Evolutionary conservation across 2,797 vertebrate species (phyloP).

Genomic region (Caiman crocodilus): DNA sequence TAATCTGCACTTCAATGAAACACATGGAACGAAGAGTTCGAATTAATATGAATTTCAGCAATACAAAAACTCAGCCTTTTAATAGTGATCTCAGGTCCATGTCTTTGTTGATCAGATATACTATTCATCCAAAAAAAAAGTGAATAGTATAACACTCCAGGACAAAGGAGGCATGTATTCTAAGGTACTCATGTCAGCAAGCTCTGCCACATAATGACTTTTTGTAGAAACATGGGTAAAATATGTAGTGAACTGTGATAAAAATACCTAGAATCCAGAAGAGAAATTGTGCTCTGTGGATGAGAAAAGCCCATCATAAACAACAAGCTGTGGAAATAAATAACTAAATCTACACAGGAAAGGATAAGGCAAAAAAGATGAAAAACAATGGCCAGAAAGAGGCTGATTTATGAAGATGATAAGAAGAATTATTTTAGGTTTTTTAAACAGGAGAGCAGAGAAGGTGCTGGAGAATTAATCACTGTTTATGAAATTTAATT

Average conservation of each 20-base stretch:
- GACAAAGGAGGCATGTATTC: constrained; percentile 23
- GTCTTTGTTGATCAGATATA: not conserved
- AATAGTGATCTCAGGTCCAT: not conserved
- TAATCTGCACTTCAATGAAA: not conserved
- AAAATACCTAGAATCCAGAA: constrained; percentile 55
- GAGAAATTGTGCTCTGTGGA: constrained; percentile 16
- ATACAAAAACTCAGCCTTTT: fast-evolving
- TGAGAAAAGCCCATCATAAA: constrained; percentile 38
- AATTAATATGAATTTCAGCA: not conserved
- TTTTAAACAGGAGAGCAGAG: constrained; percentile 19
- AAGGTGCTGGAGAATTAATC: constrained; percentile 50
- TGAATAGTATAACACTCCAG: not conserved
- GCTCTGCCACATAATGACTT: constrained; percentile 22
- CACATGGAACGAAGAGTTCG: not conserved
- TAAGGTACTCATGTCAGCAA: constrained; percentile 45
- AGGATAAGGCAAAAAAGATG: not conserved
- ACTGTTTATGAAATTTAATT: constrained; percentile 49
- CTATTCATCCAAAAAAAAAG: not conserved
- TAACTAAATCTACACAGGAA: not conserved
- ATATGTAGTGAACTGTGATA: constrained; percentile 39
- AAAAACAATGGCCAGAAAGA: not conserved
- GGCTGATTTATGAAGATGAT: constrained; percentile 44
- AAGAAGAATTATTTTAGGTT: constrained; percentile 31
- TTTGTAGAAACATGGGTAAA: constrained; percentile 37
- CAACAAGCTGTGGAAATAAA: constrained; percentile 4